Base-by-base conservation (phyloP, 2,888 invertebrate genomes). In the Campaea margaritaria region DNA sequence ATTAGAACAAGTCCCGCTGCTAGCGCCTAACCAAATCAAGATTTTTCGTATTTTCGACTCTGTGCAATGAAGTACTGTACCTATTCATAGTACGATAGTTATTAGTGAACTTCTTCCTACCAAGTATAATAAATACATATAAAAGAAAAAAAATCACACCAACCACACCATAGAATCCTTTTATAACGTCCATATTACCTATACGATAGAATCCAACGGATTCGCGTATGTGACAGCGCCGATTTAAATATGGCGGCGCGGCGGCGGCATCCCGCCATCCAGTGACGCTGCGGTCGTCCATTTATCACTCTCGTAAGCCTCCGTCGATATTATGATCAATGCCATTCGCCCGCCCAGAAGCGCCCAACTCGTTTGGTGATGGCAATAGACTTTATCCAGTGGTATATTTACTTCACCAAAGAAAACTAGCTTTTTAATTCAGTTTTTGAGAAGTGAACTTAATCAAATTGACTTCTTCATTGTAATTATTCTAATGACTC, bases 321-420 rank as follows among this genome's bases (percentile, higher is more conserved):
- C 87, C 87, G 89, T 83, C 91, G 90, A 91, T 91, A 91, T 91
- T 91, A 90, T 91, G 91, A 91, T 91, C 91, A 91, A 91, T 91
- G 91, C 88, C 86, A 86, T 83, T 88, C 87, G 84, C 86, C 82
- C 79, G 81, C 81, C 79, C 78, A 70, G 67, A 55, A 66, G 69
- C 67, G 13, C 73, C 65, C 69, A 84, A 80, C 73, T 61, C 83
- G 73, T 89, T 60, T 82, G 9, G 2, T 27, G 9, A 81, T 75
- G 56, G 73, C 62, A 66, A 79, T 68, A 44, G 53, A 51, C 21
- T 49, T 7, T 43, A 27, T 8, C 16, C 21, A 21, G 21, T 21
- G 2, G 21, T 21, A 21, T 5, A 21, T 31, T 31, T 31, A 31
- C 31, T 31, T 31, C 31, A 31, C 5, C 31, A 31, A 9, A 7